phyloP scores from a whole-genome alignment of 2,797 vertebrate species.

The Oreortyx pictus region DNA sequence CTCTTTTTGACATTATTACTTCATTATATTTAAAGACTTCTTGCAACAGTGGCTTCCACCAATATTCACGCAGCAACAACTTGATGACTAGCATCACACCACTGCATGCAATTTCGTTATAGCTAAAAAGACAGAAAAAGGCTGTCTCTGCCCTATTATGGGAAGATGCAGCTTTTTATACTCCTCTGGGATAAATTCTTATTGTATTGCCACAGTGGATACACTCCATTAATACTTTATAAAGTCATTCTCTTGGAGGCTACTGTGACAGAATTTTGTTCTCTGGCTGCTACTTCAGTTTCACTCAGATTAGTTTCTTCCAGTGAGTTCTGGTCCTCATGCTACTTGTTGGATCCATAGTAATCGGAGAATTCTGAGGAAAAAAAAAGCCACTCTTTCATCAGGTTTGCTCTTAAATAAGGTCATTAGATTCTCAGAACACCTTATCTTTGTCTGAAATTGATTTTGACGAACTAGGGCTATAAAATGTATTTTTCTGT shows the following conservation, averaged over 20 bases:
- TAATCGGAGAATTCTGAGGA: slow-evolving; percentile 6
- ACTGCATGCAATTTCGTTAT: neutral
- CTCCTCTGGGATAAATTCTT: slow-evolving; percentile 40
- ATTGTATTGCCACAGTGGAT: slow-evolving; percentile 41
- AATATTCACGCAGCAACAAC: neutral
- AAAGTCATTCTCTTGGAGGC: slow-evolving; percentile 61
- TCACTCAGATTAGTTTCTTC: slow-evolving; percentile 4
- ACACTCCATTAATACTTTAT: slow-evolving; percentile 67
- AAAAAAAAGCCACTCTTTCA: slow-evolving; percentile 47
- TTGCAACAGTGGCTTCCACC: neutral
- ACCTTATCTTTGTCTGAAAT: neutral
- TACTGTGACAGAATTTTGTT: slow-evolving; percentile 59
- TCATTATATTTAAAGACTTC: slow-evolving; percentile 66
- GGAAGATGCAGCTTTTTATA: neutral
- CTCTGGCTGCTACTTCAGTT: slow-evolving; percentile 36
- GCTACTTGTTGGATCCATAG: slow-evolving; percentile 17
- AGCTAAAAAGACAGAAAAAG: slow-evolving; percentile 14
- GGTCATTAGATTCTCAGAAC: neutral
- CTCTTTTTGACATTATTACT: slow-evolving; percentile 33
- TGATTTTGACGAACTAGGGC: neutral
- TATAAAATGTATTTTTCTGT: neutral
- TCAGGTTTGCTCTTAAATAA: neutral
- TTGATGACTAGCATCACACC: neutral
- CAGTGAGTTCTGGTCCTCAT: slow-evolving; percentile 14
- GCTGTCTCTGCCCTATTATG: neutral